These are phyloP conservation scores for Falco punctatus DNA, from an alignment of 2,113 vertebrate genomes.

Conservation along the genomic window DNA sequence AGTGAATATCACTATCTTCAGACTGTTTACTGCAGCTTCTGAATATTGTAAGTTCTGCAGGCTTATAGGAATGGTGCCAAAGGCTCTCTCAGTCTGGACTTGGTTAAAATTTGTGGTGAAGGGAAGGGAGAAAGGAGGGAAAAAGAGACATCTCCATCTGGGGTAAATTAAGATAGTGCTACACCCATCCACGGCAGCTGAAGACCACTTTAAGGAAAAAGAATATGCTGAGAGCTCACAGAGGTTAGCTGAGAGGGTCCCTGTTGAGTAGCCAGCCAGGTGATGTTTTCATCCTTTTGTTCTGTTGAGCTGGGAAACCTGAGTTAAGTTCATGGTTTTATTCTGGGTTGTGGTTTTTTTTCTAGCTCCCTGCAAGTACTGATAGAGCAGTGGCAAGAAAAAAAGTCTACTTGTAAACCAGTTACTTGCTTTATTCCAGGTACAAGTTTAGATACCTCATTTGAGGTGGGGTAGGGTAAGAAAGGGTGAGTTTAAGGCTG, in stretches of 20 bases:
- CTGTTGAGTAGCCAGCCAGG: neutral
- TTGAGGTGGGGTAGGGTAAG: neutral
- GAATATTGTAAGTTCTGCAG: neutral
- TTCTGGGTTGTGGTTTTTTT: neutral
- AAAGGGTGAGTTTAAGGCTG: neutral
- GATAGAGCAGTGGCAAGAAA: neutral
- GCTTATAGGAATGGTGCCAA: neutral
- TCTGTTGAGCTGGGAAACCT: neutral
- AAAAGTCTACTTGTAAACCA: neutral
- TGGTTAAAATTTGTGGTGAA: slow-evolving; percentile 26
- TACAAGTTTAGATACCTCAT: neutral
- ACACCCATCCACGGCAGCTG: neutral
- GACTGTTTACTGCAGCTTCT: slow-evolving; percentile 25
- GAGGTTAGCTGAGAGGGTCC: neutral
- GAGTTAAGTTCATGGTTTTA: neutral
- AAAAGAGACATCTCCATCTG: slow-evolving; percentile 1
- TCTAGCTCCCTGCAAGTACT: neutral
- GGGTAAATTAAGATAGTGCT: slow-evolving; percentile 23
- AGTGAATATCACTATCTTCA: neutral
- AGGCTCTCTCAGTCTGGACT: slow-evolving; percentile 15
- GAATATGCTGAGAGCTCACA: neutral
- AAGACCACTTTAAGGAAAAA: neutral
- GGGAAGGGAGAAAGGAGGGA: neutral
- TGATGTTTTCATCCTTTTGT: neutral
- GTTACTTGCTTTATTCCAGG: neutral